Evolutionary conservation across 2,113 vertebrate genomes (phyloP).

Genomic region (Gymnarchus niloticus): DNA sequence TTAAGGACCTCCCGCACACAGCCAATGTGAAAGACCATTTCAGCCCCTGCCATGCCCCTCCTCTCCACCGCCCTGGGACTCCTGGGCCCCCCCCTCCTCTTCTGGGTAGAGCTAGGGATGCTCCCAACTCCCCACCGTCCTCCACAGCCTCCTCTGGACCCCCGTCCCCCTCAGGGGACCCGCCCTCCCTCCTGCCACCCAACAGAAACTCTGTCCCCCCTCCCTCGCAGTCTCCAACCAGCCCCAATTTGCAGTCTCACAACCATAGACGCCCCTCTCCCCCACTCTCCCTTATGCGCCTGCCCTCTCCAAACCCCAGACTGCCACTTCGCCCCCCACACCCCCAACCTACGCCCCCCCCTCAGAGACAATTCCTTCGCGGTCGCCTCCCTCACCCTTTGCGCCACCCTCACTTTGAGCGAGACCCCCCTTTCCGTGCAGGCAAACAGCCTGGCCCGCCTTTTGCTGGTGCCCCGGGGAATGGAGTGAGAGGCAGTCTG

Average conservation of each 20-base stretch:
- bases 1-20: constrained; percentile 66
- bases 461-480: constrained; percentile 59
- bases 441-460: constrained; percentile 74
- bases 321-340: constrained; percentile 55
- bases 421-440: constrained; percentile 66
- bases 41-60: constrained; percentile 54
- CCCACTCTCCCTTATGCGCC: constrained; percentile 29
- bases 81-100: constrained; percentile 59
- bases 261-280: constrained; percentile 34
- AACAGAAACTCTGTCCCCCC: constrained; percentile 34
- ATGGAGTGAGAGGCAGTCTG: constrained; percentile 59
- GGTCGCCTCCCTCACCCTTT: constrained; percentile 41
- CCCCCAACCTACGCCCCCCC: constrained; percentile 57
- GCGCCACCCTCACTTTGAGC: constrained; percentile 63
- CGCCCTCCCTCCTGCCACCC: constrained; percentile 53
- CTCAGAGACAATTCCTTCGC: constrained; percentile 63
- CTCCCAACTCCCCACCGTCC: constrained; percentile 47
- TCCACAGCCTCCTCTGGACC: constrained; percentile 38
- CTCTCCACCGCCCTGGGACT: constrained; percentile 59
- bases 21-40: constrained; percentile 81
- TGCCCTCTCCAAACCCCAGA: constrained; percentile 35
- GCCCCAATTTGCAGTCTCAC: constrained; percentile 44
- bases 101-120: constrained; percentile 66
- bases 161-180: constrained; percentile 46
- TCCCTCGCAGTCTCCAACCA: constrained; percentile 44